Conservation (phyloP, 92 coral and sea anemone species). For the Porites evermanni region DNA sequence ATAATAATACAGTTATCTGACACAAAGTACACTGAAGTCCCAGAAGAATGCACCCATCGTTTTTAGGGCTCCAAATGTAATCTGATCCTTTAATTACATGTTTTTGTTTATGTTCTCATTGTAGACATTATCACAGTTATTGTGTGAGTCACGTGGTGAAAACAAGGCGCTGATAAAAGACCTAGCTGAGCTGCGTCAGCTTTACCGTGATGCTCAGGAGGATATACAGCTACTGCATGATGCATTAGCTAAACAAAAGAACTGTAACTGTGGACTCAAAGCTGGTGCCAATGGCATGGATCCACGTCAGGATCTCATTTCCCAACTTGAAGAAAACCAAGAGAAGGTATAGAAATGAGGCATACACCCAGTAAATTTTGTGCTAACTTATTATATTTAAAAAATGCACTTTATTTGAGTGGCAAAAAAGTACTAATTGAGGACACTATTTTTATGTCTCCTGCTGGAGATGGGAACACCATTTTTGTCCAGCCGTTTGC, state of each 20-base stretch:
- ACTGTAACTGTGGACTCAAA: conserved; percentile 37
- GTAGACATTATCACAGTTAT: conserved; percentile 85
- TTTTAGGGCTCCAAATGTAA: neutral
- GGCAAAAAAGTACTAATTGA: neutral
- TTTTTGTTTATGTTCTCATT: neutral
- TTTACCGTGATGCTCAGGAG: conserved; percentile 95
- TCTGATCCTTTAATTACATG: too few relatives aligned
- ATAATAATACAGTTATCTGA: too few relatives aligned
- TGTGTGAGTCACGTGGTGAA: conserved; percentile 85
- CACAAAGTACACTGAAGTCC: too few relatives aligned
- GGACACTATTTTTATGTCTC: too few relatives aligned
- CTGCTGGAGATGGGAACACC: too few relatives aligned
- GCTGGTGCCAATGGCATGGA: conserved; percentile 65
- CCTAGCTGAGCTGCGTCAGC: conserved; percentile 78
- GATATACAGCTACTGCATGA: conserved; percentile 88
- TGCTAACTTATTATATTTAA: neutral
- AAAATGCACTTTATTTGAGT: neutral
- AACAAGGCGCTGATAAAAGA: conserved; percentile 91
- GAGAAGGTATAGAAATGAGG: conserved; percentile 68
- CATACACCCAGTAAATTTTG: neutral
- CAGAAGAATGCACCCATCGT: too few relatives aligned
- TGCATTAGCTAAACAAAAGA: conserved; percentile 76
- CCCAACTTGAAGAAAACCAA: conserved; percentile 81
- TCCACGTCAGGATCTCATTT: conserved; percentile 80
- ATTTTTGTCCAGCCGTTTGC: too few relatives aligned